phyloP scores from a whole-genome alignment of 2,888 invertebrate species.

The Tipula helvola region DNA sequence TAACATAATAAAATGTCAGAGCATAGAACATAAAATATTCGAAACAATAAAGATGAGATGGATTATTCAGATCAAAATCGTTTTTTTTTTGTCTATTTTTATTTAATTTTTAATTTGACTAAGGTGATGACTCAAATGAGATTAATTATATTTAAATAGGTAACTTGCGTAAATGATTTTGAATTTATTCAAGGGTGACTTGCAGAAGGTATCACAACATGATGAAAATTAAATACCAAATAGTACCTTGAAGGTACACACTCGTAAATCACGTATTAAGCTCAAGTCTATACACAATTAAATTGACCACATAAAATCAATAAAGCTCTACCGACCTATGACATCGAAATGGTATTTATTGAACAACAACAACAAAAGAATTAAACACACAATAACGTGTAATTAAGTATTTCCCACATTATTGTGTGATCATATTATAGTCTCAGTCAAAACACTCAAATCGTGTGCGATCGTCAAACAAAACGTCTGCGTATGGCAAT shows the following conservation, averaged over 20 bases:
- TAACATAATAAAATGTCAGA: not conserved
- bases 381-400: not conserved
- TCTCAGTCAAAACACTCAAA: not conserved
- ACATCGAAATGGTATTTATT: not conserved
- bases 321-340: not conserved
- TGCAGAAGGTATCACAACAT: not conserved
- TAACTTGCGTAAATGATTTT: too few species aligned
- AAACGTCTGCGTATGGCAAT: not conserved
- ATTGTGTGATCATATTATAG: not conserved
- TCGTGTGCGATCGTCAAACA: not conserved
- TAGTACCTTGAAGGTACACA: too few species aligned
- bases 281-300: too few species aligned
- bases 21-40: not conserved
- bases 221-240: too few species aligned
- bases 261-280: too few species aligned
- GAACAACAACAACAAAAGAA: not conserved
- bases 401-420: not conserved
- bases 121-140: too few species aligned
- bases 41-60: not conserved
- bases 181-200: too few species aligned
- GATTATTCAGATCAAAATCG: not conserved
- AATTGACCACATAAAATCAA: not conserved
- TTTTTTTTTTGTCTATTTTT: not conserved
- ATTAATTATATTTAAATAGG: too few species aligned
- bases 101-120: not conserved